phyloP scores from a whole-genome alignment of 2,113 vertebrate genomes.

The Cnemophilus loriae region DNA sequence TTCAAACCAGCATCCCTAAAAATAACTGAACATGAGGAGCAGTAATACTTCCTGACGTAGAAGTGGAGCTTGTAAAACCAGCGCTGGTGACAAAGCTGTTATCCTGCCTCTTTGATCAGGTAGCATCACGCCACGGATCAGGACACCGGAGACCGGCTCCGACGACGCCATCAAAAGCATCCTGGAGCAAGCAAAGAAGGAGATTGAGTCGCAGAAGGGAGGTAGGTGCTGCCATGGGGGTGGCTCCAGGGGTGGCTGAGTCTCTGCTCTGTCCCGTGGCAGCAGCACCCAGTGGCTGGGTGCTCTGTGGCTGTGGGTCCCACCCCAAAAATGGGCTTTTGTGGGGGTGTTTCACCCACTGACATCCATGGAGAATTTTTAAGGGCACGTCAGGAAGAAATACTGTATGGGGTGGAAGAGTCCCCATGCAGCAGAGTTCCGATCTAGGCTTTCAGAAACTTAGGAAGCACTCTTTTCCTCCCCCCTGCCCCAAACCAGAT shows the following conservation, averaged over 20 bases:
- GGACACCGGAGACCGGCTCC: conserved; percentile 96
- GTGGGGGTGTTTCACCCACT: neutral
- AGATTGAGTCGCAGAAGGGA: conserved; percentile 96
- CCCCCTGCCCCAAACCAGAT: neutral
- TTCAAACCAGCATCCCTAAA: conserved; percentile 31
- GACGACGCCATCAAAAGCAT: conserved; percentile 98
- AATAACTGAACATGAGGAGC: neutral
- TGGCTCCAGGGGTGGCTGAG: neutral
- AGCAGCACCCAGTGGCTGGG: neutral
- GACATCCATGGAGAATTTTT: neutral
- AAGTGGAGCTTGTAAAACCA: conserved; percentile 26
- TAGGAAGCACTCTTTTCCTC: neutral
- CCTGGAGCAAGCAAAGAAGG: conserved; percentile 98
- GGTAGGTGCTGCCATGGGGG: conserved; percentile 64
- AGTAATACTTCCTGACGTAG: conserved; percentile 14
- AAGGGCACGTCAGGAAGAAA: neutral
- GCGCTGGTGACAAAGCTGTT: neutral
- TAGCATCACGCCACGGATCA: conserved; percentile 97
- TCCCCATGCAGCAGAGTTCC: rapidly evolving
- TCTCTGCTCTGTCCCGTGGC: neutral
- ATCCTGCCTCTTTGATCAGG: conserved; percentile 75
- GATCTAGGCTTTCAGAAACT: neutral
- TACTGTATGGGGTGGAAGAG: neutral
- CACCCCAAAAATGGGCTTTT: neutral
- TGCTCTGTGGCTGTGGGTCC: neutral